Conservation (phyloP, 2,888 invertebrate genomes). For the Athripsodes cinereus region DNA sequence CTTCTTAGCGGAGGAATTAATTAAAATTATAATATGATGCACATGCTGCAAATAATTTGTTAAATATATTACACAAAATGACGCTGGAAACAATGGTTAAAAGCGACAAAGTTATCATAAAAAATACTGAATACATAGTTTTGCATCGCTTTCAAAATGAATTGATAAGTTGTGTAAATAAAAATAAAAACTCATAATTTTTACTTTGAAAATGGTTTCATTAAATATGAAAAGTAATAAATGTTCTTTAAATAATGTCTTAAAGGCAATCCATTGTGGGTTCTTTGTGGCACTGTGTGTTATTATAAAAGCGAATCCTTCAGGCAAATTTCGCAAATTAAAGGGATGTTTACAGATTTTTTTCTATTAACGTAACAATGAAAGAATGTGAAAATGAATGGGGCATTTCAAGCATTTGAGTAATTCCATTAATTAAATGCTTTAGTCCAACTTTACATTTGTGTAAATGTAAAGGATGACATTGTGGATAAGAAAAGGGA, state of each 20-base stretch:
- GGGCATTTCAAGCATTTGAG: neutral
- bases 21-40: neutral
- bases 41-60: no score
- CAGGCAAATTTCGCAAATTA: slow-evolving; percentile 3
- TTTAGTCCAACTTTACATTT: neutral
- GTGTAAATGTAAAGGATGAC: neutral
- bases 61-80: no score
- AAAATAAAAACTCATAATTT: no score
- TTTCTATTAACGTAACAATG: slow-evolving; percentile 1
- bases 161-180: no score
- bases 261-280: slow-evolving; percentile 2
- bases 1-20: neutral
- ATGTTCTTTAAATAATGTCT: neutral
- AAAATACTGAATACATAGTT: no score
- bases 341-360: slow-evolving; percentile 6
- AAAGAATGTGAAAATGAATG: slow-evolving; percentile 1
- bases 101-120: no score
- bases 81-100: no score
- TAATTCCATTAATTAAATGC: slow-evolving; percentile 2
- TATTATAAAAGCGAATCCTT: neutral
- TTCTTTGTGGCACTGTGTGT: neutral
- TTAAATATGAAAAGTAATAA: neutral
- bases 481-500: neutral
- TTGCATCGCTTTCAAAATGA: no score
- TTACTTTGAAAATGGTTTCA: neutral